These are phyloP conservation scores for Heliconius erato DNA, from an alignment of 2,888 invertebrate genomes.

Conservation along the genomic window DNA sequence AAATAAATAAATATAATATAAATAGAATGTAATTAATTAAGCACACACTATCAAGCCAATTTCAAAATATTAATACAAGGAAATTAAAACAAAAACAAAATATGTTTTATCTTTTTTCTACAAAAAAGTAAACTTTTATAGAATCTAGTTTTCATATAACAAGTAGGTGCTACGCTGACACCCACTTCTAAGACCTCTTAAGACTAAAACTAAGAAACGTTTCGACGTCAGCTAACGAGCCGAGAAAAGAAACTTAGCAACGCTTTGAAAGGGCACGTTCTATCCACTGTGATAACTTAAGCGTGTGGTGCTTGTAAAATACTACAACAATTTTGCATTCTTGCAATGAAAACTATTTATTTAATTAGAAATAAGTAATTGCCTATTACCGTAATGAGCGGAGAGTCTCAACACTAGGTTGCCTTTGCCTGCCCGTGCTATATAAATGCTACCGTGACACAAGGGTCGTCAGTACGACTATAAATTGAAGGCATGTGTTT, in stretches of 20 bases:
- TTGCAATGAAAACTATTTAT: not conserved
- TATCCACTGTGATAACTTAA: conserved; percentile 5
- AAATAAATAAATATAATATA: too few species aligned
- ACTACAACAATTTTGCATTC: not conserved
- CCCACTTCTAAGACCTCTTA: conserved; percentile 13
- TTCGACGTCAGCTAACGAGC: conserved; percentile 18
- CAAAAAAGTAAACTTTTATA: not conserved
- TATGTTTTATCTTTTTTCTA: not conserved
- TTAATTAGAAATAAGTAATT: not conserved
- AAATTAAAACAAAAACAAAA: not conserved
- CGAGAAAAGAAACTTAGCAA: not conserved
- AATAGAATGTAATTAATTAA: too few species aligned
- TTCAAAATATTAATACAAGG: not conserved
- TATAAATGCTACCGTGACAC: too few species aligned
- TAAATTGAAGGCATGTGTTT: too few species aligned
- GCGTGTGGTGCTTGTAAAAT: conserved; percentile 1
- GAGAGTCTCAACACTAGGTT: too few species aligned
- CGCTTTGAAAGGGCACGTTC: not conserved
- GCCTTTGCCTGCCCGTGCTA: too few species aligned
- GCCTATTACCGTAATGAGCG: too few species aligned
- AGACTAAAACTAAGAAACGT: conserved; percentile 16
- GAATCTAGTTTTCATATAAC: not conserved
- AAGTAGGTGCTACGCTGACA: not conserved
- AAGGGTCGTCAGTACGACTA: too few species aligned
- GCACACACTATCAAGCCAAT: too few species aligned